Percentiles rank a stretch among this genome's conserved stretches.
Evolutionary conservation across 2,113 vertebrate species (phyloP).

Genomic region (Sander vitreus): DNA sequence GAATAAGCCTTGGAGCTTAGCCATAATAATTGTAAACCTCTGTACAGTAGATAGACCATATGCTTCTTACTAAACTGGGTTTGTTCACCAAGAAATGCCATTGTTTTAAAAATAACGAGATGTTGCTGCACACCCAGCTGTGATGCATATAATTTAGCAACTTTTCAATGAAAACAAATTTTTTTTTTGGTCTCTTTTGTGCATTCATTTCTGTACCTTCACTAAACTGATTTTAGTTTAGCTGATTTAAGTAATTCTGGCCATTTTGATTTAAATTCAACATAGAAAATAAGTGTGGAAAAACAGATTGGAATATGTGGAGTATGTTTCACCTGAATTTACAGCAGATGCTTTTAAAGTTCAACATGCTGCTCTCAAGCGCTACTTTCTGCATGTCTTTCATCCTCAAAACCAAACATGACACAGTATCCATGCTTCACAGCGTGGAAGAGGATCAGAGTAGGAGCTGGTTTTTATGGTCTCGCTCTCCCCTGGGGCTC

Average conservation of each 20-base stretch:
- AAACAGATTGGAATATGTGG: not conserved
- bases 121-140: conserved; percentile 16
- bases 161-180: not conserved
- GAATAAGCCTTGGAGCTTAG: conserved; percentile 71
- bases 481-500: conserved; percentile 57
- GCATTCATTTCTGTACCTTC: not conserved
- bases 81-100: conserved; percentile 44
- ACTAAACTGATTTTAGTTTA: too few relatives aligned
- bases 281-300: conserved; percentile 14
- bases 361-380: conserved; percentile 36
- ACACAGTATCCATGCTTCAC: conserved; percentile 63
- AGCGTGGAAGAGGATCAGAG: conserved; percentile 59
- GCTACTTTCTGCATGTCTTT: conserved; percentile 38
- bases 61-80: conserved; percentile 42
- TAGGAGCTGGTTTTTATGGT: conserved; percentile 55
- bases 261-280: not conserved
- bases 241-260: not conserved
- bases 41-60: conserved; percentile 63
- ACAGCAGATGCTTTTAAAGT: conserved; percentile 38
- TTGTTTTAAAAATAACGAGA: conserved; percentile 56
- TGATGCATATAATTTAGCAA: not conserved
- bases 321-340: conserved; percentile 19
- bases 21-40: conserved; percentile 64
- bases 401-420: conserved; percentile 52
- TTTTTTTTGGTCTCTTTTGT: not conserved